Evolutionary conservation across 2,797 vertebrate genomes (phyloP).

Genomic region (Epinephelus awoara): DNA sequence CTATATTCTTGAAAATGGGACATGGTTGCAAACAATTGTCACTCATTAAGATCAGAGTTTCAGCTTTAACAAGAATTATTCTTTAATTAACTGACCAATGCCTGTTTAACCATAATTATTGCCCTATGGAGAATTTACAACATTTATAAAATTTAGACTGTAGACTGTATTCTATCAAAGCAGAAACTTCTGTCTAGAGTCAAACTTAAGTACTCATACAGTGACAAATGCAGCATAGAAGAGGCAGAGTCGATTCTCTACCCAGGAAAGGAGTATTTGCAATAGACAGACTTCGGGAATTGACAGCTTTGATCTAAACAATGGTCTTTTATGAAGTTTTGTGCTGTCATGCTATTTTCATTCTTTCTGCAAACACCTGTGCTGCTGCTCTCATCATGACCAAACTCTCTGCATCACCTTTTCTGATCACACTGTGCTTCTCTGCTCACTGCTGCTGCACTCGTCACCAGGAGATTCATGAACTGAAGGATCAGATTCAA

Average conservation of each 20-base stretch:
- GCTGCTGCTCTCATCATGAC: constrained; percentile 1
- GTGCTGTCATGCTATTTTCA: constrained; percentile 23
- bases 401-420: constrained; percentile 29
- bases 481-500: constrained; percentile 98
- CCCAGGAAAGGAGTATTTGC: background rate
- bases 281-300: background rate
- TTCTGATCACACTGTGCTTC: constrained; percentile 34
- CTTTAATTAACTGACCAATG: background rate
- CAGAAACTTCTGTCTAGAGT: background rate
- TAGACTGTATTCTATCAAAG: background rate
- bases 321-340: background rate
- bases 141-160: background rate
- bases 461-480: constrained; percentile 93
- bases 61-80: background rate
- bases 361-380: constrained; percentile 26
- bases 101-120: background rate
- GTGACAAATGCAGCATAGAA: background rate
- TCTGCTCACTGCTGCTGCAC: constrained; percentile 56
- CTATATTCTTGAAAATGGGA: background rate
- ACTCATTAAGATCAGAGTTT: background rate
- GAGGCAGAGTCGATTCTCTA: background rate
- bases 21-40: too few relatives aligned
- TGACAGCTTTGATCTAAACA: too few relatives aligned
- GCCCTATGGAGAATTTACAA: background rate
- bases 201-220: too few relatives aligned